phyloP scores from a whole-genome alignment of 2,797 vertebrate species.

The Ibycter americanus region DNA sequence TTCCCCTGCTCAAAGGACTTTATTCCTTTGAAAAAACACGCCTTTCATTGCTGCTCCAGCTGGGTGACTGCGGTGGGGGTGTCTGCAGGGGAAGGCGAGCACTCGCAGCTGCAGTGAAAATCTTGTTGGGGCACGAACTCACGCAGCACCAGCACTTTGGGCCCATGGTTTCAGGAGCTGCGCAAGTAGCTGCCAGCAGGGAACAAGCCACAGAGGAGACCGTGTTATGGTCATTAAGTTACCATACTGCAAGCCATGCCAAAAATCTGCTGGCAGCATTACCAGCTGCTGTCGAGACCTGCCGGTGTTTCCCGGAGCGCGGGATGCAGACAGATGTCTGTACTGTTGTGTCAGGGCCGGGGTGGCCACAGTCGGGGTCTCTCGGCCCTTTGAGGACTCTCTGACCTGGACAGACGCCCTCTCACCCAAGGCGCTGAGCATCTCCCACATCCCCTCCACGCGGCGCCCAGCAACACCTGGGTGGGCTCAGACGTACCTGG shows the following conservation, averaged over 20 bases:
- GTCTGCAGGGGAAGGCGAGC: background rate
- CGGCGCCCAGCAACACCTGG: background rate
- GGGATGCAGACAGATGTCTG: background rate
- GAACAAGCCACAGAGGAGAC: background rate
- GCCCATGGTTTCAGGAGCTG: background rate
- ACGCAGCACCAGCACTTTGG: background rate
- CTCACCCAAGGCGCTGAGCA: background rate
- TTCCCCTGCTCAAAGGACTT: background rate
- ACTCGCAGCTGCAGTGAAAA: background rate
- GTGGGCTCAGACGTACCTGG: background rate
- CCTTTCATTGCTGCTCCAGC: background rate
- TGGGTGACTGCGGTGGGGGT: background rate
- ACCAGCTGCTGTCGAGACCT: background rate
- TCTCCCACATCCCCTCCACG: background rate
- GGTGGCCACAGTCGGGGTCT: background rate
- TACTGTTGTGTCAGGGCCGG: fast-evolving
- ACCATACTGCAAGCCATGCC: background rate
- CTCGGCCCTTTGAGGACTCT: background rate
- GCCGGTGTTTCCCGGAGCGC: background rate
- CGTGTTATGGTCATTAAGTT: background rate
- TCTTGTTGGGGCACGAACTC: background rate
- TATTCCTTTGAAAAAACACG: background rate
- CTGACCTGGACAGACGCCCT: background rate
- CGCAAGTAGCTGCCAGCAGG: background rate
- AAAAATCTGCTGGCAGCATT: background rate